phyloP scores from a whole-genome alignment of 2,113 vertebrate genomes.

The Motacilla alba region DNA sequence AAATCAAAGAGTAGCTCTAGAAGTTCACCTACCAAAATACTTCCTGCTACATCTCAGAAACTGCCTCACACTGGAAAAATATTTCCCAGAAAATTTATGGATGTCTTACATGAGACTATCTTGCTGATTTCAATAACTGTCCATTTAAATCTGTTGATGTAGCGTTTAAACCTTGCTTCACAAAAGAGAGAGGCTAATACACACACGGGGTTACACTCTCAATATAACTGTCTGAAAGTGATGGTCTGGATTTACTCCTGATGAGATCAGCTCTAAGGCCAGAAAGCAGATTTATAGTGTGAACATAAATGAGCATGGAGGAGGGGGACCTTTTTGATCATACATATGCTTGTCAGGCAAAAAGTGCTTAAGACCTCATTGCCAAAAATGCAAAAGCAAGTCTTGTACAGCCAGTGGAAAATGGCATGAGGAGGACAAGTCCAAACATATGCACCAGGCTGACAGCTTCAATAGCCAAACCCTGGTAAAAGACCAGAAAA shows the following conservation, averaged over 20 bases:
- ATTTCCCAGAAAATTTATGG: constrained; percentile 60
- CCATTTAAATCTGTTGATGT: constrained; percentile 72
- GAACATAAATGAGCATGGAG: constrained; percentile 62
- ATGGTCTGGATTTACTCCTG: constrained; percentile 71
- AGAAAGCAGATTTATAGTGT: constrained; percentile 72
- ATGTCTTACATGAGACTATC: constrained; percentile 51
- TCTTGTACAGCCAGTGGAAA: constrained; percentile 8
- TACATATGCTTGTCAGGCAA: constrained; percentile 74
- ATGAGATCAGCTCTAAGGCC: constrained; percentile 72
- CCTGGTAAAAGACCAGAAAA: background rate
- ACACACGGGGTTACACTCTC: constrained; percentile 66
- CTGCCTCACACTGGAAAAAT: constrained; percentile 38
- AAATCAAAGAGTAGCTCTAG: background rate
- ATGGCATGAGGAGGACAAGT: constrained; percentile 29
- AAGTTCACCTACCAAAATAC: background rate
- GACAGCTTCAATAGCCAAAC: background rate
- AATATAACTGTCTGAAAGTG: constrained; percentile 71
- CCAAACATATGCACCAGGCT: background rate
- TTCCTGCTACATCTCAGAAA: background rate
- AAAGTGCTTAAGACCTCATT: constrained; percentile 62
- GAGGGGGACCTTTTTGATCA: constrained; percentile 65
- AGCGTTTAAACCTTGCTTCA: constrained; percentile 64
- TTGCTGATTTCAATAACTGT: constrained; percentile 71
- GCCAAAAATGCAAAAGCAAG: constrained; percentile 58
- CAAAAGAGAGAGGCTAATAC: constrained; percentile 66